Conservation (phyloP, 2,113 vertebrate species). For the Apodemus sylvaticus region DNA sequence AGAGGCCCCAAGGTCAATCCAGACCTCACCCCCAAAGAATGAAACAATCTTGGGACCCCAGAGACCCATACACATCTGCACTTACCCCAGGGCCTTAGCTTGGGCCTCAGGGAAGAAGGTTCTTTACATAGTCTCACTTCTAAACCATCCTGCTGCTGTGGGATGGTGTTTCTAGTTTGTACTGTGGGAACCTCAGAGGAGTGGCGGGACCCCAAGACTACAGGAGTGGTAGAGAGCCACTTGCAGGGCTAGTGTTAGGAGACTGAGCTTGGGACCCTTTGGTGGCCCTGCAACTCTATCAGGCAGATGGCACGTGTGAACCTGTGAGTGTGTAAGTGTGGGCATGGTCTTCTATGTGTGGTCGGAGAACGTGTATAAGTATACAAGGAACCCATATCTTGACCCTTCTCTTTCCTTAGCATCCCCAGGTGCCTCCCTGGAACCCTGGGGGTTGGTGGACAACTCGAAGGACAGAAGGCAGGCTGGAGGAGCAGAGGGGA, state of each 20-base stretch:
- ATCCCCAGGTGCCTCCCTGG: background rate
- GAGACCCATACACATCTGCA: background rate
- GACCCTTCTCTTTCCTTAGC: background rate
- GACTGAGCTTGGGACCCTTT: background rate
- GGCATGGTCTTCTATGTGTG: background rate
- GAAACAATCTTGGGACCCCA: background rate
- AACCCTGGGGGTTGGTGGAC: background rate
- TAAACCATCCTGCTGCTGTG: background rate
- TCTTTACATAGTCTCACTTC: background rate
- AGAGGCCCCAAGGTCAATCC: constrained; percentile 63
- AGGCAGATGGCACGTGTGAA: background rate
- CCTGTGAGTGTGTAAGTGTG: background rate
- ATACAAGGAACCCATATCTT: background rate
- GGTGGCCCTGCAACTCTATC: background rate
- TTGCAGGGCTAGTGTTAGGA: background rate
- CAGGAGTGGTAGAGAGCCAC: background rate
- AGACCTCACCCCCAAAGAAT: constrained; percentile 28
- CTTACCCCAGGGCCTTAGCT: background rate
- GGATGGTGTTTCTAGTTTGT: background rate
- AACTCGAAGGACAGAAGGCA: background rate
- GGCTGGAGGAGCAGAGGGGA: background rate
- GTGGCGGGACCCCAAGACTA: background rate
- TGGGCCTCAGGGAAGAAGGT: background rate
- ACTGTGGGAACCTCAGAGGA: background rate
- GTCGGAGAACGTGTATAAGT: background rate